Conservation (phyloP, 35 echinoderm and acorn worm genomes). For the Heliocidaris erythrogramma region DNA sequence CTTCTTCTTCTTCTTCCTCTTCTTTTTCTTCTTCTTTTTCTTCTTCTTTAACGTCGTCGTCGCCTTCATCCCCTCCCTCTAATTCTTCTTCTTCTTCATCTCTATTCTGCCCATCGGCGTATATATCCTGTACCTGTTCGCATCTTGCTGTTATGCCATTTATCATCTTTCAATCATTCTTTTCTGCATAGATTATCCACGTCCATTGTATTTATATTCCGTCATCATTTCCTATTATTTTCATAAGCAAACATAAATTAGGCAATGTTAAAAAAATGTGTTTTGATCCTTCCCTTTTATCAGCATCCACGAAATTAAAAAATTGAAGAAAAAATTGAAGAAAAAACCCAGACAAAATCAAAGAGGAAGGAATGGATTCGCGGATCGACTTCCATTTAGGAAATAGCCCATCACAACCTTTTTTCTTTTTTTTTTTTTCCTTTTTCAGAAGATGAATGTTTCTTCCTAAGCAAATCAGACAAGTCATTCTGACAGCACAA, state of each 20-base stretch:
- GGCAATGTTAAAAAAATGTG: not conserved
- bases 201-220: too few relatives aligned
- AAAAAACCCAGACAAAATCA: not conserved
- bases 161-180: not conserved
- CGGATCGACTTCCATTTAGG: not conserved
- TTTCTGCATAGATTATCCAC: not conserved
- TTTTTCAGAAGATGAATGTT: not conserved
- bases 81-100: not conserved
- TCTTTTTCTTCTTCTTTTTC: not conserved
- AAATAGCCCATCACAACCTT: not conserved
- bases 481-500: conserved; percentile 2
- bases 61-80: not conserved
- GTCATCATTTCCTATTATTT: not conserved
- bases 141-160: not conserved
- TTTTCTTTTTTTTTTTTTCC: too few relatives aligned
- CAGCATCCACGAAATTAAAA: not conserved
- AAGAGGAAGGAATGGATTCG: not conserved
- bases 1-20: not conserved
- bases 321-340: not conserved
- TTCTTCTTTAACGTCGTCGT: not conserved
- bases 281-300: not conserved
- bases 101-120: not conserved
- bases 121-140: not conserved
- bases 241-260: not conserved
- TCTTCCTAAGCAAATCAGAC: not conserved